These are phyloP conservation scores for Clanis bilineata DNA, from an alignment of 2,888 invertebrate species.

Conservation along the genomic window DNA sequence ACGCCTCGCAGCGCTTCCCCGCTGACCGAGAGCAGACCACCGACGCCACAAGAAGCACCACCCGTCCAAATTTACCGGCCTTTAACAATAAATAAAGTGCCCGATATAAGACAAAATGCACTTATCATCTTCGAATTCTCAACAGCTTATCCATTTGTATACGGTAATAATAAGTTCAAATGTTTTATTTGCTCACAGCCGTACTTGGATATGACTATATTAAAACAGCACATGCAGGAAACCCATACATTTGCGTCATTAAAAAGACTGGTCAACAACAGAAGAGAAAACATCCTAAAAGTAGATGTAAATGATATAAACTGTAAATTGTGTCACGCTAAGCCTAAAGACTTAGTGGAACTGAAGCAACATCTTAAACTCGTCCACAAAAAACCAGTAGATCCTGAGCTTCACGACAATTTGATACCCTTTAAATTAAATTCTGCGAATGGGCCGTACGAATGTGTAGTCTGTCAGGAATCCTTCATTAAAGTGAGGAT, in stretches of 20 bases:
- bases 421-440: conserved; percentile 71
- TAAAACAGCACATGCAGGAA: conserved; percentile 64
- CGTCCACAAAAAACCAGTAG: conserved; percentile 58
- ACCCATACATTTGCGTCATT: conserved; percentile 59
- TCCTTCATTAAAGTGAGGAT: conserved; percentile 68
- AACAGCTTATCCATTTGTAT: conserved; percentile 71
- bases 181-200: conserved; percentile 72
- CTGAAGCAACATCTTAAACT: conserved; percentile 65
- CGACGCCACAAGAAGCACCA: conserved; percentile 24
- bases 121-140: conserved; percentile 69
- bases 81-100: conserved; percentile 38
- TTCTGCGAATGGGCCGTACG: conserved; percentile 50
- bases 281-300: conserved; percentile 67
- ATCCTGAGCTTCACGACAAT: conserved; percentile 67
- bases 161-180: conserved; percentile 73
- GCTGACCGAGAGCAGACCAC: conserved; percentile 27
- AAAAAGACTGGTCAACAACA: conserved; percentile 66
- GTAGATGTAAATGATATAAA: conserved; percentile 65
- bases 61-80: conserved; percentile 21
- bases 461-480: conserved; percentile 66
- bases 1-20: conserved; percentile 58
- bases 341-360: conserved; percentile 47
- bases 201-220: conserved; percentile 56
- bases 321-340: conserved; percentile 60
- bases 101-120: conserved; percentile 64